Evolutionary conservation across 2,113 vertebrate genomes (phyloP).

Genomic region (Pomatostomus ruficeps): DNA sequence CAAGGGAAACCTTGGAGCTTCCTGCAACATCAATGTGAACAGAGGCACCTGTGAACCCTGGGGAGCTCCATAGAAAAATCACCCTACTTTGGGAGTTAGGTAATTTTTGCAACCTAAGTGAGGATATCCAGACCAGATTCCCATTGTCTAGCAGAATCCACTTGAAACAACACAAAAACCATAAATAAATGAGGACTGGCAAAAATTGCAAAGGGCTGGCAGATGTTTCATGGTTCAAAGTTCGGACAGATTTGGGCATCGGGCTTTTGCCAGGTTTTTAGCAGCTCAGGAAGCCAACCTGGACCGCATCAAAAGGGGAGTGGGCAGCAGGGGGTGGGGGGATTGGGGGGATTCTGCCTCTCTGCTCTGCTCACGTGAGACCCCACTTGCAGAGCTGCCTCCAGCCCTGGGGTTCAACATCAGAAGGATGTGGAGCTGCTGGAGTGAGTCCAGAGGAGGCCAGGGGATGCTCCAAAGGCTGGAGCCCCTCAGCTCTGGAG

Average conservation of each 20-base stretch:
- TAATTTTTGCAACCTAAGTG: neutral
- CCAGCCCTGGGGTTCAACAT: neutral
- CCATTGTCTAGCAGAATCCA: neutral
- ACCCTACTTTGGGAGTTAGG: neutral
- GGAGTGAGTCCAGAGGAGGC: neutral
- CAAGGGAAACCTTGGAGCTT: neutral
- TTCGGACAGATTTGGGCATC: neutral
- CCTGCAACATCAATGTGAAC: rapidly evolving
- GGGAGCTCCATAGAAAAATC: neutral
- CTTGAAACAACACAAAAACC: neutral
- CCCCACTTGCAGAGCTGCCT: neutral
- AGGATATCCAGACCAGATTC: neutral
- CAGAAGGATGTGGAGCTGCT: neutral
- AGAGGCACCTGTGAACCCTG: neutral
- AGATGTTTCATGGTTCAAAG: neutral
- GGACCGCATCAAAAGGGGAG: neutral
- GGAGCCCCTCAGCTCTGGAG: neutral
- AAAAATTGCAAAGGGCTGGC: neutral
- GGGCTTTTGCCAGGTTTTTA: neutral
- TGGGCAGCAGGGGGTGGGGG: neutral
- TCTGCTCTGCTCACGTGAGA: neutral
- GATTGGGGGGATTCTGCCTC: neutral
- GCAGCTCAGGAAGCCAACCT: neutral
- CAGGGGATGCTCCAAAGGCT: neutral
- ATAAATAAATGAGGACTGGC: neutral